These are phyloP conservation scores for Archilochus colubris DNA, from an alignment of 2,113 vertebrate genomes.

Conservation along the genomic window DNA sequence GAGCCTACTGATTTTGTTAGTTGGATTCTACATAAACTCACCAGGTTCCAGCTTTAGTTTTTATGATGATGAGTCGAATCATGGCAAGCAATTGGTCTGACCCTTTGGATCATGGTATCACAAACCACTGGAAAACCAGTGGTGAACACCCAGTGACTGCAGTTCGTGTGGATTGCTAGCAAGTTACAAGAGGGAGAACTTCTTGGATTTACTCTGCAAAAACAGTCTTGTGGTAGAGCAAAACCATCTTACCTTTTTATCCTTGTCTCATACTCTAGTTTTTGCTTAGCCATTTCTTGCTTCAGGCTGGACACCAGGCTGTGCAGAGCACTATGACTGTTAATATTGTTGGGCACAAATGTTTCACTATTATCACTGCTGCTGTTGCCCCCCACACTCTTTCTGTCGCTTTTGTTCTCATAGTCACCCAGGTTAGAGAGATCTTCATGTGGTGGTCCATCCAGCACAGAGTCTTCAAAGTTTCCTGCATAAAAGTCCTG, in stretches of 20 bases:
- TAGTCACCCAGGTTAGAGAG: conserved; percentile 75
- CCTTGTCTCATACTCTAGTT: conserved; percentile 91
- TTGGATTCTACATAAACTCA: not conserved
- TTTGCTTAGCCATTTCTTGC: conserved; percentile 97
- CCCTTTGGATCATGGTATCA: not conserved
- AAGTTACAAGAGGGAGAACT: accelerated
- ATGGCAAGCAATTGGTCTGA: not conserved
- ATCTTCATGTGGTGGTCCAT: conserved; percentile 78
- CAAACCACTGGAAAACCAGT: not conserved
- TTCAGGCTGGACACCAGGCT: conserved; percentile 95
- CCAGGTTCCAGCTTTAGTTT: not conserved
- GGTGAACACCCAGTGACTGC: not conserved
- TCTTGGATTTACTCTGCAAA: not conserved
- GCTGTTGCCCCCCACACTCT: conserved; percentile 80
- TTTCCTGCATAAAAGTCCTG: conserved; percentile 88
- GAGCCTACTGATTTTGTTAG: not conserved
- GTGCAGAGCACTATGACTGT: conserved; percentile 92
- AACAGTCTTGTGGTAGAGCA: not conserved
- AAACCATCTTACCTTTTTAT: conserved; percentile 87
- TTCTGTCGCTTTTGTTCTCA: conserved; percentile 79
- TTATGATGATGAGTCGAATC: accelerated
- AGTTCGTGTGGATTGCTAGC: not conserved
- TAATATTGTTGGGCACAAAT: conserved; percentile 76
- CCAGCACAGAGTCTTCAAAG: conserved; percentile 86
- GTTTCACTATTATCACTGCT: conserved; percentile 90